Conservation (phyloP, 1,140 invertebrate genomes). For the Teleogryllus occipitalis region DNA sequence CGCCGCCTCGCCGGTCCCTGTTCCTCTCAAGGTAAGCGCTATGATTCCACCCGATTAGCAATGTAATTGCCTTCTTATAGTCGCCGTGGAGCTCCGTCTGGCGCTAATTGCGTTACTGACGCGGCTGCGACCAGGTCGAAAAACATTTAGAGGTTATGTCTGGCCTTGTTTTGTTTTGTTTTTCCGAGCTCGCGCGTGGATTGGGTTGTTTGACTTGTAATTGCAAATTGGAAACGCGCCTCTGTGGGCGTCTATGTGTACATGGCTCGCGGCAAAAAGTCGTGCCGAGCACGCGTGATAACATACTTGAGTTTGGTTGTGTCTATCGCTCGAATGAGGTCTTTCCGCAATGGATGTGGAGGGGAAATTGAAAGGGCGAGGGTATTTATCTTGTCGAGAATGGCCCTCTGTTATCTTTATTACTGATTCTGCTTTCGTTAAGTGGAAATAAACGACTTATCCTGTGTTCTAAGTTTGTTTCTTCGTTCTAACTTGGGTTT, state of each 20-base stretch:
- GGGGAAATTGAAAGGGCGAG: too few species aligned
- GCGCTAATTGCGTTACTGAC: neutral
- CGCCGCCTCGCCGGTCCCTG: too few species aligned
- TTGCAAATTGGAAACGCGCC: neutral
- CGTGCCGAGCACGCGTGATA: neutral
- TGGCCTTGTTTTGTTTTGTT: neutral
- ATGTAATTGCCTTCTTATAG: neutral
- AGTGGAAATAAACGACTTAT: too few species aligned
- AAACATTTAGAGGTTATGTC: constrained; percentile 5
- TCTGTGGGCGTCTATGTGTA: neutral
- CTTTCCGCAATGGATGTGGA: too few species aligned
- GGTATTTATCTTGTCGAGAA: too few species aligned
- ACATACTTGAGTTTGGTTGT: neutral
- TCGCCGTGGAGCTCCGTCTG: neutral
- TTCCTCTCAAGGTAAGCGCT: neutral
- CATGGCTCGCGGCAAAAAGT: neutral
- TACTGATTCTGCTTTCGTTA: too few species aligned
- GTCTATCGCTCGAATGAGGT: neutral
- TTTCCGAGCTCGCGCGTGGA: neutral
- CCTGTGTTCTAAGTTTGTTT: too few species aligned
- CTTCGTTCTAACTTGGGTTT: too few species aligned
- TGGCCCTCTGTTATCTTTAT: too few species aligned
- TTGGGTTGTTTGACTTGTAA: neutral
- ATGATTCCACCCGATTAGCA: neutral
- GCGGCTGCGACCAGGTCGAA: neutral